Evolutionary conservation across 1,140 invertebrate genomes (phyloP).

Genomic region (Meloidogyne chitwoodi): DNA sequence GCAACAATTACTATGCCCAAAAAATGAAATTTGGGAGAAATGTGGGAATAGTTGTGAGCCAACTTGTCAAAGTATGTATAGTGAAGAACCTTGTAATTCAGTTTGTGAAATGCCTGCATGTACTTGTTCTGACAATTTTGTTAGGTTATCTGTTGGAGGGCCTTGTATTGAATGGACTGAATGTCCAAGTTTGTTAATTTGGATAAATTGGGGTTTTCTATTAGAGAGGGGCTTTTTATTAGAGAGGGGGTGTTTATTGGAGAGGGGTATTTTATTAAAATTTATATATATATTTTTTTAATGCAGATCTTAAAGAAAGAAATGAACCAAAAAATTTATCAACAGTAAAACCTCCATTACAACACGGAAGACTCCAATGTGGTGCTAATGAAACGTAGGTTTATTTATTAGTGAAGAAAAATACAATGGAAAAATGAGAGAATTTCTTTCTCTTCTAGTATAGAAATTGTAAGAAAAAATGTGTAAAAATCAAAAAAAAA

Average conservation of each 20-base stretch:
- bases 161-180: constrained; percentile 53
- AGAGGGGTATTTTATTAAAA: too few relatives aligned
- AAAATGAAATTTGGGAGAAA: constrained; percentile 57
- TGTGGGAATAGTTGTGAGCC: constrained; percentile 58
- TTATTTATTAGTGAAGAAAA: not conserved
- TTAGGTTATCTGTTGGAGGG: constrained; percentile 34
- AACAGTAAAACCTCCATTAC: not conserved
- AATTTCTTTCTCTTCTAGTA: not conserved
- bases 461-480: not conserved
- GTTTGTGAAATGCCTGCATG: constrained; percentile 50
- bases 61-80: constrained; percentile 54
- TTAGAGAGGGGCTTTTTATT: not conserved
- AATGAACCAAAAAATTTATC: not conserved
- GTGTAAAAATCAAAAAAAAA: too few relatives aligned
- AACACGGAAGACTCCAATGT: constrained; percentile 31
- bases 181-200: constrained; percentile 43
- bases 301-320: not conserved
- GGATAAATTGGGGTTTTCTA: not conserved
- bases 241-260: too few relatives aligned
- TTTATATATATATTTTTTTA: not conserved
- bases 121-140: constrained; percentile 58
- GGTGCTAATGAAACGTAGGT: constrained; percentile 47
- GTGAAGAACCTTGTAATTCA: constrained; percentile 50
- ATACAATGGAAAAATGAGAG: not conserved
- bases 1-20: constrained; percentile 24